Conservation (phyloP, 2,797 vertebrate genomes). For the Thripadectes ignobilis region DNA sequence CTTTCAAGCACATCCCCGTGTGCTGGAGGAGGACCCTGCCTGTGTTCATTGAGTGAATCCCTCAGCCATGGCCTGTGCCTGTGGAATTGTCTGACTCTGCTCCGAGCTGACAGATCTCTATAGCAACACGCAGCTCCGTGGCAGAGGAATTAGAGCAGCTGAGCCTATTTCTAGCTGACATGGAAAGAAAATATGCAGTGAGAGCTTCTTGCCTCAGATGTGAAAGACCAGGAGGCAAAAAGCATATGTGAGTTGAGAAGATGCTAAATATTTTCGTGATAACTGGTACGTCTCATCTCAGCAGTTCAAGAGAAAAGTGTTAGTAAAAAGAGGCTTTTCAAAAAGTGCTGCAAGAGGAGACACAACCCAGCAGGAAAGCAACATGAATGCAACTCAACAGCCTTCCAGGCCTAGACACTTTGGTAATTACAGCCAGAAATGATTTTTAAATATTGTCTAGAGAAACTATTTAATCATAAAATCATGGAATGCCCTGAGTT, state of each 20-base stretch:
- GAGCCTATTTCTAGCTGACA: background rate
- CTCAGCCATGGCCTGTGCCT: background rate
- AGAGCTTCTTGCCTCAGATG: slow-evolving; percentile 23
- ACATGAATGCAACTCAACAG: background rate
- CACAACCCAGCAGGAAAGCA: background rate
- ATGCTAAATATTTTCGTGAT: slow-evolving; percentile 23
- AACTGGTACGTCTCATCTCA: background rate
- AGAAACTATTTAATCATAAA: background rate
- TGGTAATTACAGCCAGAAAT: background rate
- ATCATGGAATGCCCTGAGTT: background rate
- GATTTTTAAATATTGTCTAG: background rate
- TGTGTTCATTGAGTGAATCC: background rate
- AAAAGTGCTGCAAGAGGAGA: background rate
- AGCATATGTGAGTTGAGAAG: slow-evolving; percentile 1
- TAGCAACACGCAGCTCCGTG: background rate
- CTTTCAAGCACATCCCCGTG: background rate
- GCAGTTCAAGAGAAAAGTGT: background rate
- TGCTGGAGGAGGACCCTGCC: background rate
- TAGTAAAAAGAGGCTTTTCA: background rate
- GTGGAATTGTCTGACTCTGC: background rate
- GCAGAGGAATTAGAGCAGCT: background rate
- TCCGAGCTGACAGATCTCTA: background rate
- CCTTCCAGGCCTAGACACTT: background rate
- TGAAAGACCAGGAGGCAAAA: slow-evolving; percentile 58
- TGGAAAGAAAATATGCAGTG: background rate